Conservation (phyloP, 1,140 invertebrate species). For the Pomacea maculata region DNA sequence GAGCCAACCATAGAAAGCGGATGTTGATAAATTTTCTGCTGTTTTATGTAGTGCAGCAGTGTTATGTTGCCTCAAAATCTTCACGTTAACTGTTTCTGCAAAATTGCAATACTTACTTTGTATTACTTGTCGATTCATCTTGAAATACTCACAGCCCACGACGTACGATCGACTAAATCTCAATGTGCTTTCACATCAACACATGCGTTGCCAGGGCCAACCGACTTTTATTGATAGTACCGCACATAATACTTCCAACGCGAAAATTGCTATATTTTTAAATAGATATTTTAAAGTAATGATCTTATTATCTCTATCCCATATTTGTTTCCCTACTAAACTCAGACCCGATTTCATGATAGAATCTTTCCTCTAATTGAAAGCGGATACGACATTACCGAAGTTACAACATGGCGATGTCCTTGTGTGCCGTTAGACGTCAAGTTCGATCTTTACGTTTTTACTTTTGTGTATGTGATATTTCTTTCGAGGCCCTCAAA, state of each 20-base stretch:
- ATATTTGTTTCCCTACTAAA: not conserved
- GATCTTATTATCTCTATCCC: not conserved
- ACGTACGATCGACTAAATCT: not conserved
- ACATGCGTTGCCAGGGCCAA: constrained; percentile 18
- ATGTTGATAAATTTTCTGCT: no score
- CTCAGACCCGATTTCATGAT: not conserved
- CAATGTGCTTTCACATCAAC: not conserved
- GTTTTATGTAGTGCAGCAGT: no score
- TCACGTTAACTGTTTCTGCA: not conserved
- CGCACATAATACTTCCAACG: not conserved
- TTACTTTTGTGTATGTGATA: not conserved
- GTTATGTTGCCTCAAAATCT: no score
- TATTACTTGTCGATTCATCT: constrained; percentile 65
- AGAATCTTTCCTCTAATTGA: not conserved
- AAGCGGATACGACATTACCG: not conserved
- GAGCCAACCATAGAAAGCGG: no score
- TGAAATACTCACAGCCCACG: constrained; percentile 18
- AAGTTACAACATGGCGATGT: constrained; percentile 2
- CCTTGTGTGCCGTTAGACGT: not conserved
- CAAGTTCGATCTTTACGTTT: not conserved
- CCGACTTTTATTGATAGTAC: not conserved
- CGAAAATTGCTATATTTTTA: not conserved
- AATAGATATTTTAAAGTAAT: not conserved
- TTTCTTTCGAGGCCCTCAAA: not conserved
- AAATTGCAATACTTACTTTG: constrained; percentile 53